Conservation (phyloP, 53 echinoderm and acorn worm species). For the Antedon mediterranea region DNA sequence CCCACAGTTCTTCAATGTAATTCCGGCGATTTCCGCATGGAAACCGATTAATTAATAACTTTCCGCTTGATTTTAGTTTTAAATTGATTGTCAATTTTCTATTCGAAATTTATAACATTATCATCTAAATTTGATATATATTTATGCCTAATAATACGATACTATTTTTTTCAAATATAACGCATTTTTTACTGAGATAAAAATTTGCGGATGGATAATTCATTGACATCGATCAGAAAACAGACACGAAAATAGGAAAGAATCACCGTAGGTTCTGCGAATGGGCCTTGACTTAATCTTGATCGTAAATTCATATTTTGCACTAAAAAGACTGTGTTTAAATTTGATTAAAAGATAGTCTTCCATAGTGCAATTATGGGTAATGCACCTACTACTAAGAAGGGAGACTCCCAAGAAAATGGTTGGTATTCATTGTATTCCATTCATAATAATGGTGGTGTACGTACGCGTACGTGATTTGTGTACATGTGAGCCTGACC, state of each 20-base stretch:
- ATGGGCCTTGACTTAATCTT: not conserved
- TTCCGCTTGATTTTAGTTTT: not conserved
- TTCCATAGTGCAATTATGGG: not conserved
- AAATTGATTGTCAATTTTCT: not conserved
- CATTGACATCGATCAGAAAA: not conserved
- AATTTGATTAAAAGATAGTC: not conserved
- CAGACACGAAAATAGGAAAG: not conserved
- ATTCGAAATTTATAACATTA: not conserved
- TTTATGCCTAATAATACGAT: not conserved
- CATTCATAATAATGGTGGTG: no score
- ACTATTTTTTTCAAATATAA: not conserved
- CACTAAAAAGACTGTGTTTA: not conserved
- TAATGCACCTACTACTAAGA: not conserved
- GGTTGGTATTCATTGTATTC: not conserved
- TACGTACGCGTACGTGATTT: no score
- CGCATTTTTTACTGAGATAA: not conserved
- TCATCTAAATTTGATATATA: not conserved
- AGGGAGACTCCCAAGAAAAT: not conserved
- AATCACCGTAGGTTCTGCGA: not conserved
- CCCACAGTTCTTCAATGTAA: not conserved
- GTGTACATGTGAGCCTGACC: no score
- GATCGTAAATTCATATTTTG: not conserved
- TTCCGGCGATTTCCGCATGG: slow-evolving; percentile 1
- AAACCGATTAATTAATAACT: not conserved
- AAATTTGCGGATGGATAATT: not conserved